phyloP scores from a whole-genome alignment of 2,797 vertebrate genomes.

The Chiroxiphia lanceolata region DNA sequence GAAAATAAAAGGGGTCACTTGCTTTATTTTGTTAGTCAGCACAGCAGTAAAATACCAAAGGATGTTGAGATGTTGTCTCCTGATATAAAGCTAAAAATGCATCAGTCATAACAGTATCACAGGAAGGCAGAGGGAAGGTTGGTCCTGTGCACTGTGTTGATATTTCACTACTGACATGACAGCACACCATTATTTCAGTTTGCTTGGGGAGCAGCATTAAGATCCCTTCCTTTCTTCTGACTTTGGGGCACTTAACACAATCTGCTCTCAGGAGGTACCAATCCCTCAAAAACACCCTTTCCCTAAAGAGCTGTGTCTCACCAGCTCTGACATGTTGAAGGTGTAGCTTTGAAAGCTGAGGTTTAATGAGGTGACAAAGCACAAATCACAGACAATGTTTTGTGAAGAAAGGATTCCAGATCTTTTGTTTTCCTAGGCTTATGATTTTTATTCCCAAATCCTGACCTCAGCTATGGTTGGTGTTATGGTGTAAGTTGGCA shows the following conservation, averaged over 20 bases:
- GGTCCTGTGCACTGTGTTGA: not conserved
- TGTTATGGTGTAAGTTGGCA: not conserved
- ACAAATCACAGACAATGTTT: not conserved
- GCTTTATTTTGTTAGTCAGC: slow-evolving; percentile 1
- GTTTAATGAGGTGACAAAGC: not conserved
- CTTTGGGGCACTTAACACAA: not conserved
- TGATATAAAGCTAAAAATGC: not conserved
- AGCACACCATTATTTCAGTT: not conserved
- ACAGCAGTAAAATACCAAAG: not conserved
- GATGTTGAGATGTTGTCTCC: not conserved
- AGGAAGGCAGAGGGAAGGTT: not conserved
- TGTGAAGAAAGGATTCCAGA: not conserved
- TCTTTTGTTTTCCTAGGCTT: not conserved
- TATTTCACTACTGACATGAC: not conserved
- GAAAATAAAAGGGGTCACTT: not conserved
- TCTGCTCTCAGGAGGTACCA: not conserved
- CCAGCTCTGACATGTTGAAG: not conserved
- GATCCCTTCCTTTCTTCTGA: not conserved
- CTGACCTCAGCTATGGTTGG: not conserved
- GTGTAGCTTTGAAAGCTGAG: not conserved
- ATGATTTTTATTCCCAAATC: not conserved
- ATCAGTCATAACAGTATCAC: not conserved
- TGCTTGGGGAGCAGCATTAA: not conserved
- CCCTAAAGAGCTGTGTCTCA: not conserved
- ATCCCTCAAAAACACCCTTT: not conserved